Base-by-base conservation (phyloP, 2,888 invertebrate species). In the Endotricha flammealis region DNA sequence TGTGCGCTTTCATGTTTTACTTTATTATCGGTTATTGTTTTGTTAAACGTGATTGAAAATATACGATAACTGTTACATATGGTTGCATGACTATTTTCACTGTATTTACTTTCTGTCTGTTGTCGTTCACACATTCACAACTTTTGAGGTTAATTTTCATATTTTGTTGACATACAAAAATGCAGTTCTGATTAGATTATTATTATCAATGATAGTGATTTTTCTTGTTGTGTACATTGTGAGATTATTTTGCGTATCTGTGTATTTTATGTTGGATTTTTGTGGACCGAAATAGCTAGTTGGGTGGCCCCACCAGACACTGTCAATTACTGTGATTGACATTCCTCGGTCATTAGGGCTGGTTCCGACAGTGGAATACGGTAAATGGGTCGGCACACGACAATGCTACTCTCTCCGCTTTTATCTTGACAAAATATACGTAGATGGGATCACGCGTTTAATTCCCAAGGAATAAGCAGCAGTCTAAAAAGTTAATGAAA, bases 241-340 rank as follows among this genome's bases (percentile, higher is more conserved):
- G 7, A 2, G 8, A 27, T 27, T 12, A 1, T 27, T 12, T 5
- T 12, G 7, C 29, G 27, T 16, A 12, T 31, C 35, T 3, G 20
- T 14, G 20, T 7, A n/a, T 20, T 28, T 29, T 25, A 34, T 36
- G 38, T 44, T 47, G 16, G 25, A 29, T 8, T 50, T 48, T n/a
- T 42, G 48, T 29, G 29, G 36, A 35, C 64, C 35, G 60, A 71
- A 73, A 67, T 71, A 64, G 59, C 46, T 48, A 45, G 41, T 38
- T 50, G 53, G 41, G 36, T 44, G 38, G 49, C 30, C 48, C 63
- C 70, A 66, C 73, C 70, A 66, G 74, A 65, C 64, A 57, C 74
- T 77, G 83, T 82, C 83, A 83, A 83, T 85, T 82, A 83, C 66
- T 73, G 75, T 81, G 83, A 83, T 83, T 81, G 83, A 83, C 82